Conservation (phyloP, 2,888 invertebrate genomes). For the Chrysolina oricalcia region DNA sequence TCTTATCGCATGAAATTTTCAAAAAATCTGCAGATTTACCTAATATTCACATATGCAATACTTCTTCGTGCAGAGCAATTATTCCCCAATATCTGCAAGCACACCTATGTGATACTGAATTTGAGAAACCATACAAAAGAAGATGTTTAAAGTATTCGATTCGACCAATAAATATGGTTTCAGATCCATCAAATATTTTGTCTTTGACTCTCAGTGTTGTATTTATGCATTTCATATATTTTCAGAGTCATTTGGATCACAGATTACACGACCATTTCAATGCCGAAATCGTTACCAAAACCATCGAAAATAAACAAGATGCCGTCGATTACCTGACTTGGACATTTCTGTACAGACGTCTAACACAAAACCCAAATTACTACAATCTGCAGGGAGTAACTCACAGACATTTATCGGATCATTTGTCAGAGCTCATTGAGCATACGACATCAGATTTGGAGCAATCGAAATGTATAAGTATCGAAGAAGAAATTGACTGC, state of each 20-base stretch:
- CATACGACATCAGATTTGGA: slow-evolving; percentile 94
- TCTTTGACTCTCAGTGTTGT: too few relatives aligned
- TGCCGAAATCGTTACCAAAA: slow-evolving; percentile 99
- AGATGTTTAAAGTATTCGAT: too few relatives aligned
- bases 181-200: too few relatives aligned
- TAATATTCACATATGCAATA: too few relatives aligned
- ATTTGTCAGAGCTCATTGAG: slow-evolving; percentile 98
- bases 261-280: slow-evolving; percentile 99
- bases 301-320: slow-evolving; percentile 99
- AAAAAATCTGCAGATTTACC: too few relatives aligned
- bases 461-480: slow-evolving; percentile 96
- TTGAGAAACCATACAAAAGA: too few relatives aligned
- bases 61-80: too few relatives aligned
- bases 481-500: slow-evolving; percentile 99
- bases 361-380: slow-evolving; percentile 99
- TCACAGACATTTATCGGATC: slow-evolving; percentile 97
- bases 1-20: too few relatives aligned
- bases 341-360: slow-evolving; percentile 97
- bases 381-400: slow-evolving; percentile 98
- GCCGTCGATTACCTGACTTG: slow-evolving; percentile 99
- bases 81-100: too few relatives aligned
- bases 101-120: too few relatives aligned
- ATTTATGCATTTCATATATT: slow-evolving; percentile 42
- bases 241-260: slow-evolving; percentile 95
- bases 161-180: too few relatives aligned